Percentiles rank a stretch among this genome's conserved stretches.
These are phyloP conservation scores for Acanthopleura granulata DNA, from an alignment of 2,888 invertebrate genomes.

Conservation along the genomic window DNA sequence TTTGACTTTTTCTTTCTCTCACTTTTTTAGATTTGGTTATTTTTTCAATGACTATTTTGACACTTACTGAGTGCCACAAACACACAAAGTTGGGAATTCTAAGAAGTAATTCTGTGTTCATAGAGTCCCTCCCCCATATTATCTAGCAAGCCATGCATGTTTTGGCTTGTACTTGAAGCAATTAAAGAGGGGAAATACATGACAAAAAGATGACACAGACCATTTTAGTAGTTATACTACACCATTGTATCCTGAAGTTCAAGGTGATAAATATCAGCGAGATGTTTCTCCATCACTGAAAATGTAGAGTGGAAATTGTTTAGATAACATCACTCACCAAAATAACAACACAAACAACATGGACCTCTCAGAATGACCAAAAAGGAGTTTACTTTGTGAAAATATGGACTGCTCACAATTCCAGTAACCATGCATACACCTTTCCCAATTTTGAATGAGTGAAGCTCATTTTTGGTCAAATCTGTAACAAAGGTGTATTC, in stretches of 20 bases:
- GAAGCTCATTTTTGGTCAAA: not conserved
- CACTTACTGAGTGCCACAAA: not conserved
- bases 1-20: not conserved
- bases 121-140: too few species aligned
- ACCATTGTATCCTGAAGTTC: not conserved
- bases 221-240: not conserved
- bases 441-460: conserved; percentile 2
- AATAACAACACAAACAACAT: too few species aligned
- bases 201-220: not conserved
- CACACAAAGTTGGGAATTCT: too few species aligned
- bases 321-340: not conserved
- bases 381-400: too few species aligned
- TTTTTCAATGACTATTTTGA: not conserved
- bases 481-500: too few species aligned
- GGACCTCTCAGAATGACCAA: too few species aligned
- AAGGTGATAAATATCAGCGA: not conserved
- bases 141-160: too few species aligned
- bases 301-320: conserved; percentile 7
- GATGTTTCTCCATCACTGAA: not conserved
- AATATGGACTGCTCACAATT: too few species aligned
- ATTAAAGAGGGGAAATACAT: not conserved
- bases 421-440: too few species aligned
- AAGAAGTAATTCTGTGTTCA: too few species aligned
- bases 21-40: not conserved
- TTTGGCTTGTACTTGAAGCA: not conserved